Percentiles rank a stretch among this genome's conserved stretches.
Conservation (phyloP, 2,888 invertebrate species). For the Coecobrya sp. region DNA sequence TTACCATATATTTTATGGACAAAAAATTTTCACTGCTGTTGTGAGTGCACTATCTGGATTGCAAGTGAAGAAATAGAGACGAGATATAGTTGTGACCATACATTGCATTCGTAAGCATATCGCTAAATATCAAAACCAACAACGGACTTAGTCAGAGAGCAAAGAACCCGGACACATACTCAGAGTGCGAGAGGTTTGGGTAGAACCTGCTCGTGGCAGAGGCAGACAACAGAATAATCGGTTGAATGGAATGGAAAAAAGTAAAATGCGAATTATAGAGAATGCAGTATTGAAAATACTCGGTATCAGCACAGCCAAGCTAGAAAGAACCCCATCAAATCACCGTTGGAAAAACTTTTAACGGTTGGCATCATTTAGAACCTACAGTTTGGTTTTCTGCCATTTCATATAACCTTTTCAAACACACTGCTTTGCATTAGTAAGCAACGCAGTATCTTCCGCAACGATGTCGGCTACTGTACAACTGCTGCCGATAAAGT, state of each 20-base stretch:
- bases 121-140: conserved; percentile 8
- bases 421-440: conserved; percentile 55
- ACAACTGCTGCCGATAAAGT: conserved; percentile 15
- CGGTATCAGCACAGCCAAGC: conserved; percentile 14
- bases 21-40: background rate
- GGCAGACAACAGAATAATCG: conserved; percentile 71
- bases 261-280: conserved; percentile 32
- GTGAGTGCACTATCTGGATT: background rate
- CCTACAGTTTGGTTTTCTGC: background rate
- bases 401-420: conserved; percentile 49
- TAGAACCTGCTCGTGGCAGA: conserved; percentile 61
- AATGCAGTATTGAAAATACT: conserved; percentile 41
- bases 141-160: conserved; percentile 55
- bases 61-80: background rate
- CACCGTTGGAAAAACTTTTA: conserved; percentile 51
- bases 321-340: background rate
- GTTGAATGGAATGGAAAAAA: conserved; percentile 78
- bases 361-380: background rate
- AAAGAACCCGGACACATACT: conserved; percentile 55
- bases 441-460: conserved; percentile 46
- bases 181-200: conserved; percentile 31
- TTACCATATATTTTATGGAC: conserved; percentile 2
- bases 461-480: background rate
- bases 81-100: background rate
- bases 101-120: background rate